Evolutionary conservation across 2,888 invertebrate genomes (phyloP), one percentile per base, ranked within the genome.

Genomic region (Meiosimyza platycephala): DNA sequence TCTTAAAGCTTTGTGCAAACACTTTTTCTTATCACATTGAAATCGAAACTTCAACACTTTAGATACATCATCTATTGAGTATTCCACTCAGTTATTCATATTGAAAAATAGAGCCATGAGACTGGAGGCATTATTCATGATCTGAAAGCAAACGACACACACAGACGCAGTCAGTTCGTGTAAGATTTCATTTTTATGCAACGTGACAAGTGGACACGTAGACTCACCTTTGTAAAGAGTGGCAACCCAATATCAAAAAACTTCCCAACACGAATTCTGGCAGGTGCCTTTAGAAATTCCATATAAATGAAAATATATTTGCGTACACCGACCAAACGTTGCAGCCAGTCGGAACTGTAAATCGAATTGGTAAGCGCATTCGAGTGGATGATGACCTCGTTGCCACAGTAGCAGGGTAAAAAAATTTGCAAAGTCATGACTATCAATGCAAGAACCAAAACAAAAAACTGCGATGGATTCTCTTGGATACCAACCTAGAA

Each of bases 111-210:
- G 71, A 11, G 85, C 85, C 74, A 85, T 80, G 62, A 85, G 79
- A 64, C 82, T 84, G 76, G 85, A 85, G 11, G 85, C 84, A 78
- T 84, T 84, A 76, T 85, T 84, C 60, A 84, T 80, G 57, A 83
- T 81, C 85, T 85, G 70, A 5, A 81, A 76, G 63, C 72, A 74
- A 50, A 67, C 47, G 60, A 54, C 11, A 50, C 52, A 69, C 6
- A 47, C 15, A 66, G 51, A n/a, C 16, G 13, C 16, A 33, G 33
- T 22, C 13, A 28, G 57, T 59, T 47, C 3, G 16, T 12, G 62
- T 67, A 55, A 33, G 15, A 47, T 52, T 9, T 51, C n/a, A 51
- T 6, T 47, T 13, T 28, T 52, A 59, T 28, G 15, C 12, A 13
- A 11, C 47, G 48, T 15, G 48, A 47, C n/a, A 22, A 11, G 40